Percentiles rank a stretch among this genome's conserved stretches.
These are phyloP conservation scores for Alviniconcha marisindica DNA, from an alignment of 1,140 invertebrate species.

Conservation along the genomic window DNA sequence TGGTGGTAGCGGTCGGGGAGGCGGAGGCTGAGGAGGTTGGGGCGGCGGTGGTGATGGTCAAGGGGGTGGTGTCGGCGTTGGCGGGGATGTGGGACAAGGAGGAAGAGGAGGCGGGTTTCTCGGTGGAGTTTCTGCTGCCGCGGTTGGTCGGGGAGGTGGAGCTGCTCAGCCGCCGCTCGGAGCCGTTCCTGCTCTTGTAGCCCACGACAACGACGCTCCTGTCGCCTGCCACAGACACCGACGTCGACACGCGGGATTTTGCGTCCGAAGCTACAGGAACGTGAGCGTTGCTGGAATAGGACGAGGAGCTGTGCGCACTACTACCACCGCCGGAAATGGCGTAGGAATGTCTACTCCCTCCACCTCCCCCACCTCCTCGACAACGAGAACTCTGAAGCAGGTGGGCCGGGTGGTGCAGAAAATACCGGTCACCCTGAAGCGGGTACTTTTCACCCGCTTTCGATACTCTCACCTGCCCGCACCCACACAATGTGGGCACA, in stretches of 20 bases:
- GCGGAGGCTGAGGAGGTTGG: not conserved
- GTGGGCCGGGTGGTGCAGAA: not conserved
- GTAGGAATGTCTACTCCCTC: not conserved
- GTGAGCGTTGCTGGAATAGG: not conserved
- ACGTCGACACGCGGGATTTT: not conserved
- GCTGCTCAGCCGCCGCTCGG: not conserved
- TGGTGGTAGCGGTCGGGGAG: not conserved
- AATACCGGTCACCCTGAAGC: not conserved
- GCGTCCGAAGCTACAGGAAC: not conserved
- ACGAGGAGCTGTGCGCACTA: not conserved
- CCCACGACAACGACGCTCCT: not conserved
- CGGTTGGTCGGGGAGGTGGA: not conserved
- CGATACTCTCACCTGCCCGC: not conserved
- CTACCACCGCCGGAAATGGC: not conserved
- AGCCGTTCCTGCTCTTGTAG: not conserved
- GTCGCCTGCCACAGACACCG: not conserved
- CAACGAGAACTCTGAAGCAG: not conserved
- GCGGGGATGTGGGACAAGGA: not conserved
- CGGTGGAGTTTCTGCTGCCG: not conserved
- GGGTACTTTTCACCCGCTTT: not conserved
- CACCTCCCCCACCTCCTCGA: constrained; percentile 1
- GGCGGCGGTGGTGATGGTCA: not conserved
- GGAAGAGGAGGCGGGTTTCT: too few relatives aligned
- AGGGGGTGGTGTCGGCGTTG: not conserved
- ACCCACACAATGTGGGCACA: constrained; percentile 24